Percentiles rank a stretch among this genome's conserved stretches.
These are phyloP conservation scores for Eudasyphora cyanicolor DNA, from an alignment of 2,888 invertebrate genomes.

Conservation along the genomic window DNA sequence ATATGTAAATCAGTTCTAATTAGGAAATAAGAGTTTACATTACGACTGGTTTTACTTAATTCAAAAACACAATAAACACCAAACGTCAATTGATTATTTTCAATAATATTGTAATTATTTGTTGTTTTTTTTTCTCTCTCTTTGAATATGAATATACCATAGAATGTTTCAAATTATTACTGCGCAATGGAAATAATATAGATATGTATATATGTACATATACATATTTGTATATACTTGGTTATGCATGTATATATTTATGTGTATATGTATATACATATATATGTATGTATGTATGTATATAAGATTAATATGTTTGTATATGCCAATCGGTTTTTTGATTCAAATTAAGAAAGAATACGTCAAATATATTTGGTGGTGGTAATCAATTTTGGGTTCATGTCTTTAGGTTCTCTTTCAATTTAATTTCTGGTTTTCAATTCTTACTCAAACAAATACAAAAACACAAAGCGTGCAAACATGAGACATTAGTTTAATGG, in stretches of 20 bases:
- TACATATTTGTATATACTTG: too few species aligned
- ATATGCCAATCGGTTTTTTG: slow-evolving; percentile 46
- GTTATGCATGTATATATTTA: too few species aligned
- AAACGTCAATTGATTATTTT: slow-evolving; percentile 72
- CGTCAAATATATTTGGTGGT: not conserved
- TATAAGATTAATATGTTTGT: slow-evolving; percentile 35
- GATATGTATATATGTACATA: slow-evolving; percentile 6
- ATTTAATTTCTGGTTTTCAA: slow-evolving; percentile 24
- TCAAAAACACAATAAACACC: slow-evolving; percentile 77
- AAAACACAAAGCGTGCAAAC: slow-evolving; percentile 78
- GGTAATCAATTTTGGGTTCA: not conserved
- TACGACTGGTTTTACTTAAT: slow-evolving; percentile 68
- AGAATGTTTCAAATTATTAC: slow-evolving; percentile 52
- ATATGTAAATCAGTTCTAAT: slow-evolving; percentile 40
- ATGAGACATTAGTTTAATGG: slow-evolving; percentile 68
- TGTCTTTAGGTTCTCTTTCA: slow-evolving; percentile 13
- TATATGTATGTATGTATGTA: not conserved
- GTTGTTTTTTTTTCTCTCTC: slow-evolving; percentile 26
- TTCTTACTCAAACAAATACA: slow-evolving; percentile 66
- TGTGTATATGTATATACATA: not conserved
- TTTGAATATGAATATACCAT: slow-evolving; percentile 39
- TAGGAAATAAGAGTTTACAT: slow-evolving; percentile 66
- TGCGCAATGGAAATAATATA: slow-evolving; percentile 36
- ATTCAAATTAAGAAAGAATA: slow-evolving; percentile 27
- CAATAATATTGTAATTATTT: slow-evolving; percentile 20